phyloP scores from a whole-genome alignment of 2,797 vertebrate species.

The Acipenser transmontanus region DNA sequence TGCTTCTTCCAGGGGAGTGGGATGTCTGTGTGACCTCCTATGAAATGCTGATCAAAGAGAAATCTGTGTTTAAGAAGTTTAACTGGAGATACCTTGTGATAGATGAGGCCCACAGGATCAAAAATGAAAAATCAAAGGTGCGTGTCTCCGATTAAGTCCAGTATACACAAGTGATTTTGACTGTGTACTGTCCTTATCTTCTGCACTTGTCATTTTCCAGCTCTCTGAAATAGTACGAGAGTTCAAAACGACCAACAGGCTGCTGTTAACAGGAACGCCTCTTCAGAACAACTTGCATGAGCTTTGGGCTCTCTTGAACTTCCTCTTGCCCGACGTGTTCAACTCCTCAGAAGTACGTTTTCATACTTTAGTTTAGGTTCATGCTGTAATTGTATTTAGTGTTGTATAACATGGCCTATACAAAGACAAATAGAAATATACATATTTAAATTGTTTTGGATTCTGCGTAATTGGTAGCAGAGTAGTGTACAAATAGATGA shows the following conservation, averaged over 20 bases:
- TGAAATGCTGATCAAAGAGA: slow-evolving; percentile 97
- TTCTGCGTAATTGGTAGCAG: no score
- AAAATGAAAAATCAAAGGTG: slow-evolving; percentile 98
- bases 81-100: slow-evolving; percentile 98
- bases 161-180: no score
- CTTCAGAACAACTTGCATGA: slow-evolving; percentile 97
- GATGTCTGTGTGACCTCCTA: slow-evolving; percentile 97
- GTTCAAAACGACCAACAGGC: slow-evolving; percentile 95
- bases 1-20: slow-evolving; percentile 94
- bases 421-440: no score
- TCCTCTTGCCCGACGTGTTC: slow-evolving; percentile 93
- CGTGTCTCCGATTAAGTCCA: no score
- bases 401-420: no score
- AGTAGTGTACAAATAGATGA: no score
- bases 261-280: slow-evolving; percentile 91
- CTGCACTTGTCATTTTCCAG: slow-evolving; percentile 41
- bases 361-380: no score
- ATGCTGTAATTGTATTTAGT: background rate
- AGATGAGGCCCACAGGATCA: slow-evolving; percentile 97
- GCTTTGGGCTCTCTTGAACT: slow-evolving; percentile 96
- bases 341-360: slow-evolving; percentile 83
- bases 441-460: no score
- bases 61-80: slow-evolving; percentile 97
- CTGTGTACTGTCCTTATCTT: no score
- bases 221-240: slow-evolving; percentile 96